phyloP scores from a whole-genome alignment of 2,797 vertebrate species.

The Notolabrus celidotus region DNA sequence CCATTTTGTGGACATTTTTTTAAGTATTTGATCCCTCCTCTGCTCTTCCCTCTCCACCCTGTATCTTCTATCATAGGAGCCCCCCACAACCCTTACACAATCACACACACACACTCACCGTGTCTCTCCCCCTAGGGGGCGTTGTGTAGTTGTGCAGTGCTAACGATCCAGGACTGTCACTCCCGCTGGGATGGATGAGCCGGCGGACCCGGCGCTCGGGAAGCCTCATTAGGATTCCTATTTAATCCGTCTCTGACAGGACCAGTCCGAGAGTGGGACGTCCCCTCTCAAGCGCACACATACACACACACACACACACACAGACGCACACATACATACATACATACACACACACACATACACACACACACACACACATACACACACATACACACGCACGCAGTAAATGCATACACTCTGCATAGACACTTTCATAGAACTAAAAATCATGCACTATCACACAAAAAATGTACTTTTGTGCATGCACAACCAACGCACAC shows the following conservation, averaged over 20 bases:
- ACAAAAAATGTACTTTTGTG: conserved; percentile 44
- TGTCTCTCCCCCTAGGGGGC: conserved; percentile 90
- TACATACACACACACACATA: conserved; percentile 1
- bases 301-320: conserved; percentile 33
- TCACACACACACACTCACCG: conserved; percentile 14
- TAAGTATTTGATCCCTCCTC: conserved; percentile 18
- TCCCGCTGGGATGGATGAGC: conserved; percentile 91
- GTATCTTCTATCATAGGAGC: conserved; percentile 47
- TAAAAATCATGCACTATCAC: conserved; percentile 17
- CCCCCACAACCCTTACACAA: background rate
- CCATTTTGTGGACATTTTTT: conserved; percentile 8
- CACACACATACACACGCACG: too few species aligned
- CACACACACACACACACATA: background rate
- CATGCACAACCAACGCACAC: conserved; percentile 76
- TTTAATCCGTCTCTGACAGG: conserved; percentile 97
- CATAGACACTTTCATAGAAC: conserved; percentile 38
- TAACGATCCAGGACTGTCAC: conserved; percentile 94
- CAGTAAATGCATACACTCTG: background rate
- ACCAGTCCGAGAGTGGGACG: conserved; percentile 83
- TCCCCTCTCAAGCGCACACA: conserved; percentile 64
- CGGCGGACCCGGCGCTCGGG: conserved; percentile 82
- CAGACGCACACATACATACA: conserved; percentile 10
- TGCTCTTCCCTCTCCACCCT: conserved; percentile 17
- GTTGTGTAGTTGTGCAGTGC: conserved; percentile 92
- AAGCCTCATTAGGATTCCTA: conserved; percentile 96